Evolutionary conservation across 2,888 invertebrate genomes (phyloP).

Genomic region (Acleris laterana): DNA sequence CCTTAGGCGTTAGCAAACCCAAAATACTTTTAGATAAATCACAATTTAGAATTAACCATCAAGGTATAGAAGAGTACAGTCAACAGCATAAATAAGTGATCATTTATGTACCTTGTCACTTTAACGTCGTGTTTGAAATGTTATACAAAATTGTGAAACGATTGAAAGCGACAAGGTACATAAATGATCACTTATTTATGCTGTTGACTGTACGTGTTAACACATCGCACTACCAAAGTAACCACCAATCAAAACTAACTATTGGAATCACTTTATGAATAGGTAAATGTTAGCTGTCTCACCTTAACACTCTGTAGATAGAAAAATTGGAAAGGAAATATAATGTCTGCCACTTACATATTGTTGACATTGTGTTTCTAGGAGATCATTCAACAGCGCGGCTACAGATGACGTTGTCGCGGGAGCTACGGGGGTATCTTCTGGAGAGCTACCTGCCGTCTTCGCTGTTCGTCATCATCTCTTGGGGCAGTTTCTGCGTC

Average conservation of each 20-base stretch:
- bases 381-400: slow-evolving; percentile 86
- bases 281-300: background rate
- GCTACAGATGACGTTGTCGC: slow-evolving; percentile 84
- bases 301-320: slow-evolving; percentile 8
- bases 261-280: too few species aligned
- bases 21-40: background rate
- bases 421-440: slow-evolving; percentile 86
- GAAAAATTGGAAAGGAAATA: background rate
- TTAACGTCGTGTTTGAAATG: too few species aligned
- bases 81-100: too few species aligned
- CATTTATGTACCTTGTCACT: too few species aligned
- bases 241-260: too few species aligned
- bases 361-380: slow-evolving; percentile 48
- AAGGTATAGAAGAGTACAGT: background rate
- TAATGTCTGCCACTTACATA: background rate
- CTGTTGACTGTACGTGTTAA: too few species aligned
- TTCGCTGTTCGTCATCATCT: slow-evolving; percentile 86
- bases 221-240: background rate
- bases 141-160: too few species aligned
- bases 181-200: too few species aligned
- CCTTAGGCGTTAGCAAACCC: background rate
- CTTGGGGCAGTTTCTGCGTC: slow-evolving; percentile 87
- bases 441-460: slow-evolving; percentile 87
- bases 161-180: too few species aligned
- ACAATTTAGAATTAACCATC: background rate